These are phyloP conservation scores for Drosophila obscura DNA, from an alignment of 1,140 invertebrate genomes.

Conservation along the genomic window DNA sequence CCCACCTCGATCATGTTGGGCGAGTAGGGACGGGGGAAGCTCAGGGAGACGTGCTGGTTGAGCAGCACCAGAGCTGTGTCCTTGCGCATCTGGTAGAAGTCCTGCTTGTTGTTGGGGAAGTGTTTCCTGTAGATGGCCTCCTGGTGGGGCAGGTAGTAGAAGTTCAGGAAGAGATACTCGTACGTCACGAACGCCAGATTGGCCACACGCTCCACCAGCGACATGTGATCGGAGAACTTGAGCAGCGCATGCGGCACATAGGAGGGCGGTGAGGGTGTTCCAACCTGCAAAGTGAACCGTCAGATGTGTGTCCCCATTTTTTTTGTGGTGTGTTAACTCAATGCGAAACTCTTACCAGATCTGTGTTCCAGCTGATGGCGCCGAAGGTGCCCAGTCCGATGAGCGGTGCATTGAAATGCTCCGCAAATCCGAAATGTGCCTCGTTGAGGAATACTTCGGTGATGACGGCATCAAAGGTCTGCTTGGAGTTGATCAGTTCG, in stretches of 20 bases:
- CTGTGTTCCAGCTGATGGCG: slow-evolving; percentile 72
- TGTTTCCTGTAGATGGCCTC: slow-evolving; percentile 78
- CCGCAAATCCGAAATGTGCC: slow-evolving; percentile 69
- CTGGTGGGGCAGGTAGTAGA: slow-evolving; percentile 71
- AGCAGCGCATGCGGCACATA: slow-evolving; percentile 82
- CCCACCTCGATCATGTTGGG: slow-evolving; percentile 86
- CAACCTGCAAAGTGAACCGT: slow-evolving; percentile 54
- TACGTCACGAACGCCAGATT: slow-evolving; percentile 78
- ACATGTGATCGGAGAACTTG: slow-evolving; percentile 83
- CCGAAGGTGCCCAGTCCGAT: slow-evolving; percentile 80
- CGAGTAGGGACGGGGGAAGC: slow-evolving; percentile 84
- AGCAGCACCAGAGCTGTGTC: slow-evolving; percentile 85
- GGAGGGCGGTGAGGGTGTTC: slow-evolving; percentile 77
- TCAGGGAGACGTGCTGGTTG: slow-evolving; percentile 85
- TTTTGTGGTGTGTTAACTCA: too few species aligned
- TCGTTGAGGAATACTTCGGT: slow-evolving; percentile 80
- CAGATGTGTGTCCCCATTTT: not conserved
- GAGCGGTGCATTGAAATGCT: slow-evolving; percentile 77
- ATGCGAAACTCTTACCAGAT: slow-evolving; percentile 69
- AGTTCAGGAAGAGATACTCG: slow-evolving; percentile 55
- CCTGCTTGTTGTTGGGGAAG: slow-evolving; percentile 73
- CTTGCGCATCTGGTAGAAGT: slow-evolving; percentile 71
- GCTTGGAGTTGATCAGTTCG: slow-evolving; percentile 56
- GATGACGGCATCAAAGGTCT: slow-evolving; percentile 78
- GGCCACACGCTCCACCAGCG: slow-evolving; percentile 80